A percentile compares a stretch with the other conserved stretches of the same genome.
Evolutionary conservation across 1,140 invertebrate species (phyloP).

Genomic region (Brachionus plicatilis): DNA sequence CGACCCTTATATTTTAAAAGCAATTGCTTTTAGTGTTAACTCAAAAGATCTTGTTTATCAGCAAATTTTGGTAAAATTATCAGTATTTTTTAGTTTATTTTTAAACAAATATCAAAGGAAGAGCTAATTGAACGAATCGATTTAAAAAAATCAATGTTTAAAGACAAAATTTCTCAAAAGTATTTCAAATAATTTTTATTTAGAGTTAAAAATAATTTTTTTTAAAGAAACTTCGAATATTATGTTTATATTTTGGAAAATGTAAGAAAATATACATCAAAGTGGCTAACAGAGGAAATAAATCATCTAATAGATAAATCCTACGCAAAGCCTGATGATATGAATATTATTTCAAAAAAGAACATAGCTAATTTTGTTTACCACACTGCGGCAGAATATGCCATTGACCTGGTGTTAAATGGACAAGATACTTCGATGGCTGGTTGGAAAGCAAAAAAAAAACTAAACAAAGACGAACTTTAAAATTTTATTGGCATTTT

Average conservation of each 20-base stretch:
- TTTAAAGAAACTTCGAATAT: neutral
- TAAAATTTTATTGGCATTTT: neutral
- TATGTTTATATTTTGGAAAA: neutral
- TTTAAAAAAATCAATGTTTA: neutral
- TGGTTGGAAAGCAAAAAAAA: neutral
- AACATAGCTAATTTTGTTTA: neutral
- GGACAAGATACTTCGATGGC: neutral
- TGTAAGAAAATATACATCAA: neutral
- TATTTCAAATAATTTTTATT: neutral
- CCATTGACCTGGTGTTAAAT: neutral
- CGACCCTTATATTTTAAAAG: neutral
- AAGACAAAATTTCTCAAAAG: neutral
- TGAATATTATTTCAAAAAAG: neutral
- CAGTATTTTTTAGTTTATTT: neutral
- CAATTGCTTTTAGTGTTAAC: neutral
- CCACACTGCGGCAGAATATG: neutral
- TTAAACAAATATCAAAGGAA: neutral
- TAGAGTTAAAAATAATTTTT: neutral
- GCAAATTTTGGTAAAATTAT: neutral
- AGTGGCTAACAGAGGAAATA: neutral
- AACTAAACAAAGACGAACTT: neutral
- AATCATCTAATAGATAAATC: neutral
- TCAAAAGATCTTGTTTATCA: neutral
- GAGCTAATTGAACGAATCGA: neutral
- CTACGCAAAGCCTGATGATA: neutral